phyloP scores from a whole-genome alignment of 2,888 invertebrate genomes.

The Tridacna crocea region DNA sequence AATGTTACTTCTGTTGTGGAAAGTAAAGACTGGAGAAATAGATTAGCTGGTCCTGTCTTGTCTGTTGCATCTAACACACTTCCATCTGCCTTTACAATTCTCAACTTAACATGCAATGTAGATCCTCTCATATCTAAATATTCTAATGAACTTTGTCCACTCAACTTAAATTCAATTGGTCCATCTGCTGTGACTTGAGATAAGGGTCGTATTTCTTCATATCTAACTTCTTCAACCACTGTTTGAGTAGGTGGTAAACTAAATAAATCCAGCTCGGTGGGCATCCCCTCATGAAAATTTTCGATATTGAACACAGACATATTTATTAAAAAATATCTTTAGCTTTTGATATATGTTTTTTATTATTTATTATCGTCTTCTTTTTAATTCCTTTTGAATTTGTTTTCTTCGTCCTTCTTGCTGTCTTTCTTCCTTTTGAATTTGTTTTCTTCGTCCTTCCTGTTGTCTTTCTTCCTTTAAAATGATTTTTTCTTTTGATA shows the following conservation, averaged over 20 bases:
- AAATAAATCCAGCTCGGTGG: slow-evolving; percentile 24
- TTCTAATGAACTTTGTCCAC: slow-evolving; percentile 17
- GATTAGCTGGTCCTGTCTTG: slow-evolving; percentile 31
- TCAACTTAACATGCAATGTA: slow-evolving; percentile 28
- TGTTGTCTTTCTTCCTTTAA: background rate
- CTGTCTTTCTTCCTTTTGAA: slow-evolving; percentile 12
- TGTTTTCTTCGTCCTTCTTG: background rate
- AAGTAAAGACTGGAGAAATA: slow-evolving; percentile 30
- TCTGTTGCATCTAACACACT: background rate
- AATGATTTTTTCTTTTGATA: background rate
- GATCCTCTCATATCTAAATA: slow-evolving; percentile 31
- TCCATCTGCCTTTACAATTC: slow-evolving; percentile 27
- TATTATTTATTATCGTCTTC: background rate
- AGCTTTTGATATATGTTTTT: slow-evolving; percentile 6
- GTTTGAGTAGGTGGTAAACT: slow-evolving; percentile 33
- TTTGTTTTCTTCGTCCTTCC: background rate
- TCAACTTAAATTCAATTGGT: slow-evolving; percentile 29
- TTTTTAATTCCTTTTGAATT: background rate
- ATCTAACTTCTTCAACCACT: slow-evolving; percentile 21
- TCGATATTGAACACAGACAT: slow-evolving; percentile 28
- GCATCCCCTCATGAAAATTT: slow-evolving; percentile 26
- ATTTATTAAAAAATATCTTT: slow-evolving; percentile 22
- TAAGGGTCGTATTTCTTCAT: slow-evolving; percentile 29
- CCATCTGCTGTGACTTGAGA: slow-evolving; percentile 29
- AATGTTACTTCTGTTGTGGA: slow-evolving; percentile 37